Evolutionary conservation across 2,113 vertebrate genomes (phyloP), one percentile per base, ranked within the genome.

Genomic region (Microtus ochrogaster): DNA sequence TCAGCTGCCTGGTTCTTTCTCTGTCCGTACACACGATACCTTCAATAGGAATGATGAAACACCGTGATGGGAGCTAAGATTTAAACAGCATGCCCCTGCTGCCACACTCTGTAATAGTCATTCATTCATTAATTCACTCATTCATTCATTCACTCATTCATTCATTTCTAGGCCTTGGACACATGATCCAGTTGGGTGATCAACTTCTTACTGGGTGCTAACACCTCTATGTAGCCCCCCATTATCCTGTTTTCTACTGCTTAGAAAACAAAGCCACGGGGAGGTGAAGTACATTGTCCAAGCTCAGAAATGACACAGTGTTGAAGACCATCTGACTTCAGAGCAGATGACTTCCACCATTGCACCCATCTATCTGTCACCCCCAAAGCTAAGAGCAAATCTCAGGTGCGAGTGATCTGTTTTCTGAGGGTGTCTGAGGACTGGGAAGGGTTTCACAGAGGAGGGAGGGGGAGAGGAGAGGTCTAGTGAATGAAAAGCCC

Each of bases 401-500:
- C 65, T 21, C 41, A 4, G 70, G 58, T 47, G 28, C 41, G 72
- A 41, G 12, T 36, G 24, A 16, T 17, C 0, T 11, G 0, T 36
- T 89, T 89, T 74, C 81, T 16, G n/a, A 36, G 49, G 76, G 86
- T 58, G 58, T 2, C 58, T 58, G 76, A 88, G 41, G 66, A 22
- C 2, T 12, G 14, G 65, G 8, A 21, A 84, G 28, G 12, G 26
- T 41, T 88, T 22, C 0, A 0, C 11, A 10, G 58, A n/a, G 30
- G 26, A 68, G 21, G 19, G 24, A 33, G 7, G 10, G 2, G 49
- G 55, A 3, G 9, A 10, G 11, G 0, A 14, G 79, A 39, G 24
- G 9, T 16, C 16, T 14, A 19, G 14, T 58, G 26, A 28, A 5
- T 11, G 49, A 70, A 7, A 66, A 36, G 30, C 19, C 41, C 44